Percentiles rank a stretch among this genome's conserved stretches.
Conservation (phyloP, 2,113 vertebrate species). For the Symphodus melops region DNA sequence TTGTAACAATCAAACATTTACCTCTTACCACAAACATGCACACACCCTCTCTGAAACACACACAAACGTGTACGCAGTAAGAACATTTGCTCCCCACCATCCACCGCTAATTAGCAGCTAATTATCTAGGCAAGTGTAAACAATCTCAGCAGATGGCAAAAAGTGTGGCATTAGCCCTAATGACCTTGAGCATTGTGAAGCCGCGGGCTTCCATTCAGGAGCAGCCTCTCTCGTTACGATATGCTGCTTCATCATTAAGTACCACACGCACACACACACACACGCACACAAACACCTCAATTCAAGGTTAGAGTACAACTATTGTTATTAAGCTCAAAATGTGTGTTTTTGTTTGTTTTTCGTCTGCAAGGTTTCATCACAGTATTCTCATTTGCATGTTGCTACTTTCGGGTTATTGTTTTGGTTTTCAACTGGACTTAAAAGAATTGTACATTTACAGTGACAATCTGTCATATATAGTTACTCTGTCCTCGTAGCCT, state of each 20-base stretch:
- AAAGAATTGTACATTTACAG: not conserved
- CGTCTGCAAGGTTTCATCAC: conserved; percentile 10
- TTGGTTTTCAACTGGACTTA: not conserved
- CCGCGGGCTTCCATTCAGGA: conserved; percentile 66
- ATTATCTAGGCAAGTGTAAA: conserved; percentile 93
- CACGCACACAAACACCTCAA: conserved; percentile 12
- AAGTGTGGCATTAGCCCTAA: conserved; percentile 83
- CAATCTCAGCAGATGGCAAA: conserved; percentile 91
- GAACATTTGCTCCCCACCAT: conserved; percentile 78
- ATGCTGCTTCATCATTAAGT: conserved; percentile 65
- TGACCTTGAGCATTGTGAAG: conserved; percentile 83
- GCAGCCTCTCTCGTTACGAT: conserved; percentile 70
- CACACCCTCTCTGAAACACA: conserved; percentile 46
- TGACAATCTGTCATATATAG: too few relatives aligned
- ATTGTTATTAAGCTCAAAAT: conserved; percentile 17
- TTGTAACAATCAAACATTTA: conserved; percentile 66
- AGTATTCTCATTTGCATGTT: not conserved
- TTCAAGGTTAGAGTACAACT: conserved; percentile 27
- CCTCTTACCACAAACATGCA: conserved; percentile 15
- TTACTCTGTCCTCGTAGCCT: too few relatives aligned
- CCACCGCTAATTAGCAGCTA: conserved; percentile 91
- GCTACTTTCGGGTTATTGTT: not conserved
- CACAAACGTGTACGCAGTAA: conserved; percentile 50
- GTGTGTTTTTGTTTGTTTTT: not conserved
- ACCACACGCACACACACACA: conserved; percentile 16